These are phyloP conservation scores for Drosophila funebris DNA, from an alignment of 1,140 invertebrate genomes.

Conservation along the genomic window DNA sequence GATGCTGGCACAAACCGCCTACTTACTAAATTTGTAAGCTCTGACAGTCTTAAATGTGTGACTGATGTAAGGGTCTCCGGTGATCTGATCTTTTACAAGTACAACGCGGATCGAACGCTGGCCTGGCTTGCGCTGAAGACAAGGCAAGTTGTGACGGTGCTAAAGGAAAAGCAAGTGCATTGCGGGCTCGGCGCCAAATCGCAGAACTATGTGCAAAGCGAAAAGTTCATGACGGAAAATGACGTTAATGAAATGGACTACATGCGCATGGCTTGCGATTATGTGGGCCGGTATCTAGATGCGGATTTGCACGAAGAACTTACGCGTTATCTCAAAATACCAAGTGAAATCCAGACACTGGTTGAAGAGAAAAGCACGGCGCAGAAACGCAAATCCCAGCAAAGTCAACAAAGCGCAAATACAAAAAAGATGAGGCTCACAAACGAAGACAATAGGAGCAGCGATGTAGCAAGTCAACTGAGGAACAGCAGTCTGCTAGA, in stretches of 20 bases:
- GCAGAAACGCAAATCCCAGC: conserved; percentile 72
- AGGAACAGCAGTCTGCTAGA: conserved; percentile 61
- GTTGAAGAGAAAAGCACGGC: conserved; percentile 57
- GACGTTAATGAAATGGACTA: conserved; percentile 73
- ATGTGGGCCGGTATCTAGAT: conserved; percentile 71
- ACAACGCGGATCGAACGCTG: conserved; percentile 90
- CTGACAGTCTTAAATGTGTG: conserved; percentile 48
- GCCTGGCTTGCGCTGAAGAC: conserved; percentile 89
- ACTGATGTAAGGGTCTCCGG: conserved; percentile 84
- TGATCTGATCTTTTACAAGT: conserved; percentile 90
- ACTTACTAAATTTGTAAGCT: conserved; percentile 52
- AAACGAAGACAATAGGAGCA: conserved; percentile 17
- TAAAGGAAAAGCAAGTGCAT: conserved; percentile 89
- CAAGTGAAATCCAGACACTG: conserved; percentile 69
- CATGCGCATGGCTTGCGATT: conserved; percentile 71
- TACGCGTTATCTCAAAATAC: conserved; percentile 54
- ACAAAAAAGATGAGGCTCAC: conserved; percentile 71
- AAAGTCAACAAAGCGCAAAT: conserved; percentile 32
- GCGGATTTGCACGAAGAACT: conserved; percentile 64
- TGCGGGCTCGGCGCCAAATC: conserved; percentile 87
- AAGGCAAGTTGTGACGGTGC: conserved; percentile 86
- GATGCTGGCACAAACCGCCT: conserved; percentile 46
- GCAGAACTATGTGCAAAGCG: conserved; percentile 88
- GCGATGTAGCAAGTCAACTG: conserved; percentile 28
- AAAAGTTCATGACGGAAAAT: conserved; percentile 84